phyloP scores from a whole-genome alignment of 2,888 invertebrate genomes.

The Lithosia quadra region DNA sequence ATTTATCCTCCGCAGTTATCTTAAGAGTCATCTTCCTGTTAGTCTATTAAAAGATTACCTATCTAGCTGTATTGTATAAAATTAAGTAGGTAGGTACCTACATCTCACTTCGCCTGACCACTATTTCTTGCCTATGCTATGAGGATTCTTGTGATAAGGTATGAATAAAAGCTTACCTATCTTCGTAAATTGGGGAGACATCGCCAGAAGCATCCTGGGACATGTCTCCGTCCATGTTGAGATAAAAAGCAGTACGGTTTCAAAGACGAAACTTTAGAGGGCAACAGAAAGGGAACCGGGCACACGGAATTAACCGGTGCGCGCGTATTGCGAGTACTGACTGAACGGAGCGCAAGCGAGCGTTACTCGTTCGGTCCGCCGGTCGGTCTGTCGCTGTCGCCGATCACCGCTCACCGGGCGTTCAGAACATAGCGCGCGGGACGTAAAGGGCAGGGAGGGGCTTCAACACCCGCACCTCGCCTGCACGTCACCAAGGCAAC shows the following conservation, averaged over 20 bases:
- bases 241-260: constrained; percentile 36
- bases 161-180: constrained; percentile 67
- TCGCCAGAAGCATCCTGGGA: constrained; percentile 77
- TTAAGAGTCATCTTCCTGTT: neutral
- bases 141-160: constrained; percentile 15
- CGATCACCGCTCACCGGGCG: constrained; percentile 14
- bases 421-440: constrained; percentile 9
- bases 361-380: constrained; percentile 35
- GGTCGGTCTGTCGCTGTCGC: constrained; percentile 42
- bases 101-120: constrained; percentile 27
- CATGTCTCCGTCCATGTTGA: constrained; percentile 75
- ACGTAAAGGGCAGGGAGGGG: constrained; percentile 56
- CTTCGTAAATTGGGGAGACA: constrained; percentile 75
- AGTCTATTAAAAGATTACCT: neutral
- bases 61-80: neutral
- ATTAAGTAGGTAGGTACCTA: too few species aligned
- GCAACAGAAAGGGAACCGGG: constrained; percentile 59
- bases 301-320: constrained; percentile 69
- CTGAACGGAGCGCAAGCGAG: constrained; percentile 56
- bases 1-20: neutral
- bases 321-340: constrained; percentile 63
- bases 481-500: constrained; percentile 50
- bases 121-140: constrained; percentile 20
- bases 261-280: constrained; percentile 50
- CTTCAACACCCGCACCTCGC: constrained; percentile 65